Conservation (phyloP, 2,797 vertebrate genomes). For the Chaenodraco wilsoni region DNA sequence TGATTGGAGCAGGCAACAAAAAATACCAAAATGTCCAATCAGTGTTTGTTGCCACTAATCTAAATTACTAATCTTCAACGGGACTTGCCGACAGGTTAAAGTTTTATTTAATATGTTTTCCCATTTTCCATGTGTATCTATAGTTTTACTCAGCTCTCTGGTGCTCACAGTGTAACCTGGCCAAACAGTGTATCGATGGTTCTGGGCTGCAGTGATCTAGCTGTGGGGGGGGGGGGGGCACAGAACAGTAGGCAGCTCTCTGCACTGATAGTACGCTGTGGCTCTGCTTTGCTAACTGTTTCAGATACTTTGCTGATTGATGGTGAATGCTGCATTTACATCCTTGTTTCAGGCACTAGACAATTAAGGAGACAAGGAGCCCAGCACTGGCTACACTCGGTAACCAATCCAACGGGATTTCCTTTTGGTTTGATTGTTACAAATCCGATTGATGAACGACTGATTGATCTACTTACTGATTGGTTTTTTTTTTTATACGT, state of each 20-base stretch:
- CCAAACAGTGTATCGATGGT: conserved; percentile 41
- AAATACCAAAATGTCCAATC: background rate
- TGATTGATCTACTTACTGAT: conserved; percentile 71
- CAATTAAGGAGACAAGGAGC: conserved; percentile 75
- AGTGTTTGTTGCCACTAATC: background rate
- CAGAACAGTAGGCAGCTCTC: conserved; percentile 65
- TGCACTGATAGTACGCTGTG: conserved; percentile 55
- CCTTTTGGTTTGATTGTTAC: conserved; percentile 76
- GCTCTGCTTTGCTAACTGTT: conserved; percentile 60
- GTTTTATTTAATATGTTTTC: background rate
- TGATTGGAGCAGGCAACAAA: background rate
- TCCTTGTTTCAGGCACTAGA: conserved; percentile 81
- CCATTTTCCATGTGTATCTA: conserved; percentile 13
- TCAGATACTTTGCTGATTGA: conserved; percentile 67
- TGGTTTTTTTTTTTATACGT: conserved; percentile 60
- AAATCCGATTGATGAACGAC: conserved; percentile 71
- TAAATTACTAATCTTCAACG: background rate
- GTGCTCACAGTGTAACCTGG: conserved; percentile 25
- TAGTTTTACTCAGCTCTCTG: background rate
- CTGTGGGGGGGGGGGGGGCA: conserved; percentile 29
- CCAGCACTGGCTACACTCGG: conserved; percentile 41
- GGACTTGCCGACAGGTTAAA: background rate
- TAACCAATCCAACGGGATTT: conserved; percentile 49
- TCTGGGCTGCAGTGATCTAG: conserved; percentile 52
- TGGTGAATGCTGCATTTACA: conserved; percentile 71